These are phyloP conservation scores for Aphis gossypii DNA, from an alignment of 1,140 invertebrate species.

Conservation along the genomic window DNA sequence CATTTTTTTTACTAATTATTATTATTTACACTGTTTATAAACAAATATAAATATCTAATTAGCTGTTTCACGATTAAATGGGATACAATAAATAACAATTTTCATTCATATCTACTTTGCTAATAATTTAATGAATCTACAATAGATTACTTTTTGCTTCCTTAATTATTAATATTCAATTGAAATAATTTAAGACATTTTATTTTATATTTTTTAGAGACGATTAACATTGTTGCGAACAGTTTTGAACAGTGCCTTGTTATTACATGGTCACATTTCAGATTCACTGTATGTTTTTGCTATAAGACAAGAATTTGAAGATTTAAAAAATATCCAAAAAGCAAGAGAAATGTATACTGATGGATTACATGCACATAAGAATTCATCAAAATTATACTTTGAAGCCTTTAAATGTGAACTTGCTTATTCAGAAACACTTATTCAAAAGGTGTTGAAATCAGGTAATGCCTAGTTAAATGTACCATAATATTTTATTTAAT, in stretches of 20 bases:
- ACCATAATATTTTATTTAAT: background rate
- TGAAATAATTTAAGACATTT: background rate
- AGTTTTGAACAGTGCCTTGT: conserved; percentile 17
- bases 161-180: background rate
- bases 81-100: background rate
- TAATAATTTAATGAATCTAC: background rate
- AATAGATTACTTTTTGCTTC: background rate
- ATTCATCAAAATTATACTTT: conserved; percentile 31
- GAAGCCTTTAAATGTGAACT: conserved; percentile 50
- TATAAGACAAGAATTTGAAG: conserved; percentile 22
- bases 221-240: background rate
- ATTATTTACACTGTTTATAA: background rate
- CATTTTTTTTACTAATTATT: background rate
- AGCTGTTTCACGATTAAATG: background rate
- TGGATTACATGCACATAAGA: conserved; percentile 34
- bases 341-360: conserved; percentile 42
- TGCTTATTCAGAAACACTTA: background rate
- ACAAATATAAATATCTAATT: background rate
- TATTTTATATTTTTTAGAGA: conserved; percentile 11
- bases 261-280: conserved; percentile 47
- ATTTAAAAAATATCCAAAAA: conserved; percentile 41
- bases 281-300: conserved; percentile 48
- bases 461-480: background rate
- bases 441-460: background rate
- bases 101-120: background rate